A percentile compares a stretch with the other conserved stretches of the same genome.
Evolutionary conservation across 1,140 invertebrate species (phyloP).

Genomic region (Drosophila triauraria): DNA sequence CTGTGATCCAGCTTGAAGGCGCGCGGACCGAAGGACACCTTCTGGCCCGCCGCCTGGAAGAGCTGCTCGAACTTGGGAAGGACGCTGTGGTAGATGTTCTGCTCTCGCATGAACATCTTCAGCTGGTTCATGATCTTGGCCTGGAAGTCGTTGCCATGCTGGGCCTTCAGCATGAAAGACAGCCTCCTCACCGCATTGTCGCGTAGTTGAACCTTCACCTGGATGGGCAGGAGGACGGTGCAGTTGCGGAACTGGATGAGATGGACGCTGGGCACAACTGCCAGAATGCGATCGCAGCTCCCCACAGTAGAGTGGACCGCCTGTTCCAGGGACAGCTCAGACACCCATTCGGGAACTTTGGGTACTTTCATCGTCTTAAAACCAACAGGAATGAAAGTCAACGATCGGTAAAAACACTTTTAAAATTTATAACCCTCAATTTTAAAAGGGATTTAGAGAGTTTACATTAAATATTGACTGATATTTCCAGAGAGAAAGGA

Average conservation of each 20-base stretch:
- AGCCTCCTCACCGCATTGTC: slow-evolving; percentile 20
- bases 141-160: slow-evolving; percentile 26
- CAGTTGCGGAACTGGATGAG: slow-evolving; percentile 46
- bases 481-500: not conserved
- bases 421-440: slow-evolving; percentile 11
- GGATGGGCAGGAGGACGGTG: slow-evolving; percentile 35
- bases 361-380: slow-evolving; percentile 22
- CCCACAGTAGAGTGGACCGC: slow-evolving; percentile 14
- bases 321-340: slow-evolving; percentile 23
- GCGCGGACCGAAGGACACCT: slow-evolving; percentile 18
- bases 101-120: slow-evolving; percentile 57
- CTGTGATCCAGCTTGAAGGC: slow-evolving; percentile 60
- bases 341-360: slow-evolving; percentile 39
- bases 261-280: slow-evolving; percentile 33
- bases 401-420: not conserved
- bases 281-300: slow-evolving; percentile 7
- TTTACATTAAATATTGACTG: slow-evolving; percentile 3
- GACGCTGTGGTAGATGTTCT: slow-evolving; percentile 40
- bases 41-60: slow-evolving; percentile 31
- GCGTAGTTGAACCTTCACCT: slow-evolving; percentile 21
- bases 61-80: slow-evolving; percentile 41
- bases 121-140: slow-evolving; percentile 47
- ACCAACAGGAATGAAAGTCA: too few relatives aligned
- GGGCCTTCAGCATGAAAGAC: slow-evolving; percentile 58
- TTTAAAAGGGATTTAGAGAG: not conserved